A percentile compares a stretch with the other conserved stretches of the same genome.
Evolutionary conservation across 2,797 vertebrate species (phyloP).

Genomic region (Sebastes itinus): DNA sequence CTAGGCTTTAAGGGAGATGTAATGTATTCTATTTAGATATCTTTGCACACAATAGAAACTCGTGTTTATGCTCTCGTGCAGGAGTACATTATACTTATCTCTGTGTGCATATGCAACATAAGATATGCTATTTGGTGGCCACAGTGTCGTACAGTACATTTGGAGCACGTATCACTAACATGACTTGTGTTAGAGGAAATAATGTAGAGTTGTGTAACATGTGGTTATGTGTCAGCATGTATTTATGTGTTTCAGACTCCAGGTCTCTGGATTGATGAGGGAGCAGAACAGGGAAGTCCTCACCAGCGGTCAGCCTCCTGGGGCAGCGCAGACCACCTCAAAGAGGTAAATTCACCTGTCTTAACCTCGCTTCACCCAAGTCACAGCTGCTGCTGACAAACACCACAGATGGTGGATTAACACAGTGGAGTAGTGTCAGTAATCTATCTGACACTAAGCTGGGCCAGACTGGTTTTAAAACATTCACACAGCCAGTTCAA

Average conservation of each 20-base stretch:
- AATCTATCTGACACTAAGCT: neutral
- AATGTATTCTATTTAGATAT: neutral
- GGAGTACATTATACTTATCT: neutral
- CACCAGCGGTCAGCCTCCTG: constrained; percentile 97
- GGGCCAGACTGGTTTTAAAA: neutral
- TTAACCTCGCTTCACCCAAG: neutral
- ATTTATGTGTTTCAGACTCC: constrained; percentile 86
- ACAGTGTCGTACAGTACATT: neutral
- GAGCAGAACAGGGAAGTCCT: constrained; percentile 85
- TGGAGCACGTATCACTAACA: neutral
- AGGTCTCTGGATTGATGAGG: constrained; percentile 93
- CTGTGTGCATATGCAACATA: neutral
- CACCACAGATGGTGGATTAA: neutral
- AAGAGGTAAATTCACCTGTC: constrained; percentile 86
- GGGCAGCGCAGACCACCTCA: constrained; percentile 95
- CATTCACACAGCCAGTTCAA: neutral
- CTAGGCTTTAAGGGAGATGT: neutral
- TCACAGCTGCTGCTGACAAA: constrained; percentile 2
- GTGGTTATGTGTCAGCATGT: constrained; percentile 27
- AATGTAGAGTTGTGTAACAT: neutral
- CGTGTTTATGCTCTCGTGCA: neutral
- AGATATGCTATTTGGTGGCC: neutral
- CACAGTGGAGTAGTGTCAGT: neutral
- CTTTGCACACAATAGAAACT: neutral
- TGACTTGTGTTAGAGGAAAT: neutral